Percentiles rank a stretch among this genome's conserved stretches.
These are phyloP conservation scores for Prenolepis imparis DNA, from an alignment of 2,888 invertebrate species.

Conservation along the genomic window DNA sequence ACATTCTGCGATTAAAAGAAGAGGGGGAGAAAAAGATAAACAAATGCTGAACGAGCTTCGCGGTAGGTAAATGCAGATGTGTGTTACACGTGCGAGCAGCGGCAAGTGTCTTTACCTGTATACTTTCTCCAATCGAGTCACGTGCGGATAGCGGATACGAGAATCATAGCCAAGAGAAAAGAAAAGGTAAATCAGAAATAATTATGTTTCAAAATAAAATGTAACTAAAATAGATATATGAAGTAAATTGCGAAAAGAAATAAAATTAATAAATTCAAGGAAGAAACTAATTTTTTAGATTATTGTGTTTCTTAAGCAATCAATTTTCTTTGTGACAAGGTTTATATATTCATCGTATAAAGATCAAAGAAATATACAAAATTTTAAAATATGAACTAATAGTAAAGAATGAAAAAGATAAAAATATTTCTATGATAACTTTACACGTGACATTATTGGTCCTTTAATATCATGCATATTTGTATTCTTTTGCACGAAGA, in stretches of 20 bases:
- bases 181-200: not conserved
- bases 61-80: slow-evolving; percentile 8
- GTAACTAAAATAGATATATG: not conserved
- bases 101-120: slow-evolving; percentile 58
- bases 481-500: slow-evolving; percentile 12
- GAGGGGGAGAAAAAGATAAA: slow-evolving; percentile 42
- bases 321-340: not conserved
- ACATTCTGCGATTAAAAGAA: slow-evolving; percentile 9
- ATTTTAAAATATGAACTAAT: not conserved
- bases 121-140: slow-evolving; percentile 72
- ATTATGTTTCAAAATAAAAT: not conserved
- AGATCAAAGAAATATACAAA: not conserved
- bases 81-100: slow-evolving; percentile 45
- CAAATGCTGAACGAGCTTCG: slow-evolving; percentile 30
- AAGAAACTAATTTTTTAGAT: not conserved
- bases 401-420: not conserved
- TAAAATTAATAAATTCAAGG: not conserved
- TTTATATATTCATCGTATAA: not conserved
- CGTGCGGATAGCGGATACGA: slow-evolving; percentile 59
- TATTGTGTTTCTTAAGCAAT: not conserved
- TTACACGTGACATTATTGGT: slow-evolving; percentile 58
- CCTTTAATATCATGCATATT: slow-evolving; percentile 36
- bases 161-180: slow-evolving; percentile 18
- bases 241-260: not conserved
- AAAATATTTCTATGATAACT: too few relatives aligned